phyloP scores from a whole-genome alignment of 1,140 invertebrate genomes.

The Lysiphlebus fabarum region DNA sequence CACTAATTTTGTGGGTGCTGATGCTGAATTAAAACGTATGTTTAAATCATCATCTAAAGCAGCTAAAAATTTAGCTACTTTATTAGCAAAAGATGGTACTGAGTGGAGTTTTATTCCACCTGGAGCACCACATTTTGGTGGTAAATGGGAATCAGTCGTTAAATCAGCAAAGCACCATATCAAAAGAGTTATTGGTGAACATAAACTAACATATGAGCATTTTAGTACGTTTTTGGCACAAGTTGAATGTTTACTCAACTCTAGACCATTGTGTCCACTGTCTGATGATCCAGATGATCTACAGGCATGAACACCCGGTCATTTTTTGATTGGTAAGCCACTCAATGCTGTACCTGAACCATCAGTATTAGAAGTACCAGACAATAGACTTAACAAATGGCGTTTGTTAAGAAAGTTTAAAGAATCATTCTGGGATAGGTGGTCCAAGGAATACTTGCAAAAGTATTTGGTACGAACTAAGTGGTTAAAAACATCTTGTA shows the following conservation, averaged over 20 bases:
- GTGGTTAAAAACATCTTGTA: background rate
- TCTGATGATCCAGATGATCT: conserved; percentile 2
- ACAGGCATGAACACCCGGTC: background rate
- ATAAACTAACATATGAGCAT: background rate
- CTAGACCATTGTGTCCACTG: background rate
- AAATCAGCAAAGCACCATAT: conserved; percentile 1
- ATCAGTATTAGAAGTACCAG: background rate
- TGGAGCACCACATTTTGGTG: background rate
- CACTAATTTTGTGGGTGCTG: conserved; percentile 6
- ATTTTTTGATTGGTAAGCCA: conserved; percentile 1
- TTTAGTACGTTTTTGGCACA: background rate
- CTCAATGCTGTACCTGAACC: background rate
- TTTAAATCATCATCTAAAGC: too few relatives aligned
- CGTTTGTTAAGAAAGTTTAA: background rate
- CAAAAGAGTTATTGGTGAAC: conserved; percentile 1
- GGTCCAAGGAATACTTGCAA: conserved; percentile 2
- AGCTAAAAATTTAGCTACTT: background rate
- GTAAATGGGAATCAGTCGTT: background rate
- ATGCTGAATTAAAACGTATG: background rate
- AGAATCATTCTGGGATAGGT: background rate
- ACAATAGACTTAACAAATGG: background rate
- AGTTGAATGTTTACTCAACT: conserved; percentile 1
- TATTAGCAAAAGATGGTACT: background rate
- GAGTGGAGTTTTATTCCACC: background rate
- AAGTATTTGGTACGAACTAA: background rate